phyloP scores from a whole-genome alignment of 2,797 vertebrate species.

The Pangasius sanitwongsei region DNA sequence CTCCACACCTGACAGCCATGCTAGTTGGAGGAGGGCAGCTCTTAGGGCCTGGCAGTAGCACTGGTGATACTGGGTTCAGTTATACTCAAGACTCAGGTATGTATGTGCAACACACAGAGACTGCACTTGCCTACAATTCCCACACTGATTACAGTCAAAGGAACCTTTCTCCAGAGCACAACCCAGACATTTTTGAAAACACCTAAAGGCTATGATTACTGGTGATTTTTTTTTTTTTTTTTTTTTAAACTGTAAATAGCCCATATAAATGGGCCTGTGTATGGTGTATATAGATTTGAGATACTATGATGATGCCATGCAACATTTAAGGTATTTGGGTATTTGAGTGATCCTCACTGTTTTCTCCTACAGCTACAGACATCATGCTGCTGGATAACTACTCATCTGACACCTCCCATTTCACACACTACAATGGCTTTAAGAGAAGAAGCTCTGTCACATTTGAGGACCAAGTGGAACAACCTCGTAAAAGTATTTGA shows the following conservation, averaged over 20 bases:
- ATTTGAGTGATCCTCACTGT: constrained; percentile 28
- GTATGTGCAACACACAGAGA: constrained; percentile 22
- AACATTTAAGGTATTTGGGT: neutral
- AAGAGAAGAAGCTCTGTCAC: constrained; percentile 95
- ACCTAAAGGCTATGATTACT: neutral
- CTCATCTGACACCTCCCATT: constrained; percentile 78
- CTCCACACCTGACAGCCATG: constrained; percentile 95
- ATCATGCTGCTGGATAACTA: constrained; percentile 93
- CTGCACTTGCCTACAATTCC: neutral
- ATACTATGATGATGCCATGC: neutral
- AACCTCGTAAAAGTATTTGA: constrained; percentile 83
- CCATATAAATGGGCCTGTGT: neutral
- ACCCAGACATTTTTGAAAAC: neutral
- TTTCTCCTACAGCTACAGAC: constrained; percentile 83
- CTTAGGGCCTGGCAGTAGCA: constrained; percentile 92
- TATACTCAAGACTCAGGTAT: constrained; percentile 96
- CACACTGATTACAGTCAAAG: neutral
- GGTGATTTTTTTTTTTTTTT: neutral
- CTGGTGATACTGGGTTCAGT: constrained; percentile 95
- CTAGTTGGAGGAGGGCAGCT: constrained; percentile 87
- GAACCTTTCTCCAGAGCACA: neutral
- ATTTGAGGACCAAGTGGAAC: constrained; percentile 95
- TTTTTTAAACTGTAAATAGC: neutral
- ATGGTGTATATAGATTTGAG: no score
- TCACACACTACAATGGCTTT: constrained; percentile 67